These are phyloP conservation scores for Sarcophilus harrisii DNA, from an alignment of 2,797 vertebrate species.

Conservation along the genomic window DNA sequence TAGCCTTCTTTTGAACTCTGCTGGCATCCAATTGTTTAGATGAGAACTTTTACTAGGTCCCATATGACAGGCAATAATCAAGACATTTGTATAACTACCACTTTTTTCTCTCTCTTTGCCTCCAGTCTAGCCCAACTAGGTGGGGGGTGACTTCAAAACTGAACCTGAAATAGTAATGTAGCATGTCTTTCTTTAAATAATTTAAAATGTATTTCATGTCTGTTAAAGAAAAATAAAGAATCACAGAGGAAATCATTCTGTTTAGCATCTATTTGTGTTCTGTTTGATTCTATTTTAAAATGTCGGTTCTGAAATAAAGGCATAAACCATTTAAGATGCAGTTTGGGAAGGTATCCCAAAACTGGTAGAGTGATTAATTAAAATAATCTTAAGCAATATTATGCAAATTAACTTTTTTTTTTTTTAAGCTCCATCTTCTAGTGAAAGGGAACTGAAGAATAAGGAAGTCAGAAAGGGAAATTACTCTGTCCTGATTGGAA, in stretches of 20 bases:
- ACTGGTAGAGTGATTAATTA: not conserved
- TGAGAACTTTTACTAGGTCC: constrained; percentile 26
- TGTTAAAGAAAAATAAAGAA: not conserved
- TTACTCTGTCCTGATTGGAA: constrained; percentile 26
- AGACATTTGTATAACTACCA: not conserved
- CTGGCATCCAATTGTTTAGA: constrained; percentile 5
- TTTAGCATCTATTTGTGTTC: constrained; percentile 15
- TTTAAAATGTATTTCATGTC: not conserved
- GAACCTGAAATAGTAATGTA: constrained; percentile 39
- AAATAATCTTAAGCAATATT: constrained; percentile 28
- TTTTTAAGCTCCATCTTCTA: constrained; percentile 33
- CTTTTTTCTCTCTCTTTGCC: not conserved
- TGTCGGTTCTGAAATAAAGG: constrained; percentile 18
- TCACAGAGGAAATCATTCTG: not conserved
- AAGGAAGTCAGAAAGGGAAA: constrained; percentile 20
- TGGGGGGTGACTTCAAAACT: not conserved
- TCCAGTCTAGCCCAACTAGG: not conserved
- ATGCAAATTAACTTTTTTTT: constrained; percentile 44
- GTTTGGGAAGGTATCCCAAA: not conserved
- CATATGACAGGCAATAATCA: constrained; percentile 19
- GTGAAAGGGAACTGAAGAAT: constrained; percentile 33
- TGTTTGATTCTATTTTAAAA: constrained; percentile 38
- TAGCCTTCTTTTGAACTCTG: constrained; percentile 48
- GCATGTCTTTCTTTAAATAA: constrained; percentile 28
- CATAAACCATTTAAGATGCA: constrained; percentile 22